phyloP scores from a whole-genome alignment of 1,140 invertebrate genomes.

The Sminthurinus signatus region DNA sequence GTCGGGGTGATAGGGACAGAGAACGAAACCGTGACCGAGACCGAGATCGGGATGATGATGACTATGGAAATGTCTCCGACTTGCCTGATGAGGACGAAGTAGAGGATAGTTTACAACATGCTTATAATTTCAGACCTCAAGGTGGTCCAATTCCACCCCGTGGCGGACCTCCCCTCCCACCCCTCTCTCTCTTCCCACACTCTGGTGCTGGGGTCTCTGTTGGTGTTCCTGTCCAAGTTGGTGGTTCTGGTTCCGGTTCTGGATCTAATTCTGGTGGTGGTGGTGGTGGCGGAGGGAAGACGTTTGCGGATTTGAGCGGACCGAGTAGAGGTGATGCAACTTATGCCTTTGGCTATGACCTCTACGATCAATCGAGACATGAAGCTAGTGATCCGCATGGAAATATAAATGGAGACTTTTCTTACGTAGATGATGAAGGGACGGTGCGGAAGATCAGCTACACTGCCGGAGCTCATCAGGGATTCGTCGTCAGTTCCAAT shows the following conservation, averaged over 20 bases:
- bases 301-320: not conserved
- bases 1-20: no score
- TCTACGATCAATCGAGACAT: constrained; percentile 35
- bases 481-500: no score
- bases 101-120: not conserved
- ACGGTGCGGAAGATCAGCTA: constrained; percentile 35
- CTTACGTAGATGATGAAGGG: constrained; percentile 36
- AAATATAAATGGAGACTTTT: constrained; percentile 42
- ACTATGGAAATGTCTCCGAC: not conserved
- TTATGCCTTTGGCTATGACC: constrained; percentile 31
- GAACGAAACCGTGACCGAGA: not conserved
- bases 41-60: not conserved
- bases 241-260: no score
- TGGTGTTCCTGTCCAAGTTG: no score
- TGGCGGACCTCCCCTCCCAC: not conserved
- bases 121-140: not conserved
- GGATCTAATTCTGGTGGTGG: no score
- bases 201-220: not conserved
- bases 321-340: constrained; percentile 4
- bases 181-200: not conserved
- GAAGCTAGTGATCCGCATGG: constrained; percentile 41
- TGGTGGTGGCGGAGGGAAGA: no score
- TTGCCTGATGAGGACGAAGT: constrained; percentile 8
- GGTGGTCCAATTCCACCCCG: not conserved
- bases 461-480: constrained; percentile 38